A percentile compares a stretch with the other conserved stretches of the same genome.
These are phyloP conservation scores for Isurus oxyrinchus DNA, from an alignment of 2,113 vertebrate genomes.

Conservation along the genomic window DNA sequence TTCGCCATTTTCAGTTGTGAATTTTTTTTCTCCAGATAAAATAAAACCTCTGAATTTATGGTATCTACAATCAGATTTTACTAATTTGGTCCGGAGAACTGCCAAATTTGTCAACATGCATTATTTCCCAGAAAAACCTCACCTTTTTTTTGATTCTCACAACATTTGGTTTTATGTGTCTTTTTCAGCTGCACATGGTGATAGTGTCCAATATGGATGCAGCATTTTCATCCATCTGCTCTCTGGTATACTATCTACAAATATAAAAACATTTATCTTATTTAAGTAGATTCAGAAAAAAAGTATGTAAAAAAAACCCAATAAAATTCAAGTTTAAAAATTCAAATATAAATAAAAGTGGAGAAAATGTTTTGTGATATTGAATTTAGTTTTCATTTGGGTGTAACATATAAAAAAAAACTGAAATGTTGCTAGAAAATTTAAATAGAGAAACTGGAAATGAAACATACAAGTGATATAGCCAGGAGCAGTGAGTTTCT, in stretches of 20 bases:
- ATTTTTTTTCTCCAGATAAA: not conserved
- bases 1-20: not conserved
- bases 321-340: not conserved
- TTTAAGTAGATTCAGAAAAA: not conserved
- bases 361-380: not conserved
- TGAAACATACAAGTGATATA: not conserved
- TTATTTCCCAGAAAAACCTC: not conserved
- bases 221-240: slow-evolving; percentile 17
- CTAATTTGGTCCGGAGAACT: not conserved
- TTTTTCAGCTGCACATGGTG: not conserved
- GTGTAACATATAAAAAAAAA: not conserved
- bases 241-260: not conserved
- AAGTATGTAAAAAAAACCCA: not conserved
- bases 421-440: not conserved
- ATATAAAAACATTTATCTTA: not conserved
- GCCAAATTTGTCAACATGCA: not conserved
- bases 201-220: not conserved
- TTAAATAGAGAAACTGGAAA: not conserved
- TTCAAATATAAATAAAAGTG: not conserved
- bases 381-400: not conserved
- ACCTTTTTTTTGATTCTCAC: not conserved
- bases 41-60: not conserved
- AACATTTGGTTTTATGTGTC: slow-evolving; percentile 5
- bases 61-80: not conserved
- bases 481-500: not conserved